A percentile compares a stretch with the other conserved stretches of the same genome.
Conservation (phyloP, 2,113 vertebrate genomes). For the Sisor rabdophorus region DNA sequence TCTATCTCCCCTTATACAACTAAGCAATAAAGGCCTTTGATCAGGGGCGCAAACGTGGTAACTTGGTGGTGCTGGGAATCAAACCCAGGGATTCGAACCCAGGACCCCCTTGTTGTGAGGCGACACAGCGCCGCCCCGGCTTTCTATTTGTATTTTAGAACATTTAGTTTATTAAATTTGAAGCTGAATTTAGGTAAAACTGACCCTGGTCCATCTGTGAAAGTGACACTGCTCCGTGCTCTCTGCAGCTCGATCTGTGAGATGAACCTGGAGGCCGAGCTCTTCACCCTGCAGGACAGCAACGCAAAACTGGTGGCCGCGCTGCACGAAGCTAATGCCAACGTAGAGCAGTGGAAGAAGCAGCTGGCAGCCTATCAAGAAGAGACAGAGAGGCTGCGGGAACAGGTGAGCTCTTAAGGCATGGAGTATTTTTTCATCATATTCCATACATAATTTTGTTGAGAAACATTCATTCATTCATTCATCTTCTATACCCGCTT, state of each 20-base stretch:
- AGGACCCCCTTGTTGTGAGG: too few relatives aligned
- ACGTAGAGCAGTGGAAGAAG: slow-evolving; percentile 93
- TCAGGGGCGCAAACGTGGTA: too few relatives aligned
- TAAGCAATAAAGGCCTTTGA: too few relatives aligned
- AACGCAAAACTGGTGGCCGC: slow-evolving; percentile 87
- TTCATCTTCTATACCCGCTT: too few relatives aligned
- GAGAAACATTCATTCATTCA: too few relatives aligned
- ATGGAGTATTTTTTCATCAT: background rate
- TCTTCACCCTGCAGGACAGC: slow-evolving; percentile 95
- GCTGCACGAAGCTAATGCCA: slow-evolving; percentile 87
- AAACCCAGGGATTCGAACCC: too few relatives aligned
- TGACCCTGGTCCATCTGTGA: background rate
- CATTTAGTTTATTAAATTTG: slow-evolving; percentile 7
- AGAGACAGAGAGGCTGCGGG: slow-evolving; percentile 82
- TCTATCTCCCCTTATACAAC: too few relatives aligned
- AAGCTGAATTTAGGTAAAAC: background rate
- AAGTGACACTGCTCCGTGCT: background rate
- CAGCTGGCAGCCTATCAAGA: slow-evolving; percentile 87
- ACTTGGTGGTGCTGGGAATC: too few relatives aligned
- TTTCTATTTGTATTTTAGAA: too few relatives aligned
- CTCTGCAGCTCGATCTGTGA: slow-evolving; percentile 84
- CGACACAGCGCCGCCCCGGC: too few relatives aligned
- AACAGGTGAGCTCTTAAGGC: slow-evolving; percentile 70
- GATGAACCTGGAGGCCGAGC: slow-evolving; percentile 90
- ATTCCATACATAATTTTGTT: background rate